Evolutionary conservation across 2,113 vertebrate genomes (phyloP), one percentile per base, ranked within the genome.

Genomic region (Pelobates fuscus): DNA sequence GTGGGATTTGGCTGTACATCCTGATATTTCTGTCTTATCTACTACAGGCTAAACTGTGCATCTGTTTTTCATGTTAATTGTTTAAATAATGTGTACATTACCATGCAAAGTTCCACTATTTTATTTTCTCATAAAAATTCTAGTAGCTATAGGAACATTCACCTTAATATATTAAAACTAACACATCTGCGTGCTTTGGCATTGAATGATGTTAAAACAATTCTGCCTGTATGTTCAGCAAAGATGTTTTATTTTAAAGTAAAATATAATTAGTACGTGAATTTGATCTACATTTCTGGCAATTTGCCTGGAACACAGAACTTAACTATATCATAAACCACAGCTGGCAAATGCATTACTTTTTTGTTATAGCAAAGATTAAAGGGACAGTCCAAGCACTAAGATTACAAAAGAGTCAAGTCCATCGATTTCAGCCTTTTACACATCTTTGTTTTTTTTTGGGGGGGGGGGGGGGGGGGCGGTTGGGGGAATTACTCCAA

Each of bases 261-360:
- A 58, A 66, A 74, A 66, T 74, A 52, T 44, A 74, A 74, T 75
- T 75, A 59, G 62, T 67, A 67, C 57, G 25, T 74, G 61, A 44
- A 74, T 27, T 24, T 43, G 62, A 41, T 44, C 37, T 49, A 46
- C 18, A 67, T 20, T 67, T 67, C 30, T 76, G 72, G 72, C 72
- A 44, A 11, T 2, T 5, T 67, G 54, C 72, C 63, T 58, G 30
- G 52, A 44, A 29, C n/a, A 44, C 11, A 32, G 26, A 55, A 59
- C 41, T 43, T 66, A 41, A 60, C 41, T 59, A 15, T n/a, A 60
- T 44, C 30, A 59, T 76, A 60, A 57, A 49, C 25, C 20, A 23
- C 55, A 60, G 55, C 55, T 67, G 30, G 21, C 23, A 25, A 20
- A 63, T 25, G 37, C 41, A 46, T 29, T n/a, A 71, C 41, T 60